Percentiles rank a stretch among this genome's conserved stretches.
Evolutionary conservation across 1,140 invertebrate species (phyloP).

Genomic region (Tetramorium alpestre): DNA sequence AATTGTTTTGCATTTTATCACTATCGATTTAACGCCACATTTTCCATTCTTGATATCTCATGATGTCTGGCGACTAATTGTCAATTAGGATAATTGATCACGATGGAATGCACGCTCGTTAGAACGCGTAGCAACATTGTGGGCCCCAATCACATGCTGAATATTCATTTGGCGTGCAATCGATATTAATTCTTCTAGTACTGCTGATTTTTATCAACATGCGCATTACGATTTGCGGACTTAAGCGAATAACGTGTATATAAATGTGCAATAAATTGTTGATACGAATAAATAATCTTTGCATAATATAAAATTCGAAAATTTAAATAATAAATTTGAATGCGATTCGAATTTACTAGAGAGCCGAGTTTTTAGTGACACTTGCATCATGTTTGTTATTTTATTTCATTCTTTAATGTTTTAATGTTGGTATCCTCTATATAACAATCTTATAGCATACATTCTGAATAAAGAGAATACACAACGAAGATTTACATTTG

Average conservation of each 20-base stretch:
- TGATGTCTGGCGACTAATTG: slow-evolving; percentile 36
- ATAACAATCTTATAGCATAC: background rate
- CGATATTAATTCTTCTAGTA: slow-evolving; percentile 56
- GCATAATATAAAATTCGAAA: slow-evolving; percentile 30
- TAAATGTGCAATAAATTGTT: slow-evolving; percentile 44
- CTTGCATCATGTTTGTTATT: background rate
- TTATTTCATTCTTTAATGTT: background rate
- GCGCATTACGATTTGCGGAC: slow-evolving; percentile 17
- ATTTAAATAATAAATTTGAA: too few relatives aligned
- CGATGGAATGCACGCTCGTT: slow-evolving; percentile 36
- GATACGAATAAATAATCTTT: slow-evolving; percentile 12
- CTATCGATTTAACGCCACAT: slow-evolving; percentile 13
- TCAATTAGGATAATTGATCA: slow-evolving; percentile 62
- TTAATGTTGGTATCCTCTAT: background rate
- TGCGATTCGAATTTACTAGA: background rate
- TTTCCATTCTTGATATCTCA: slow-evolving; percentile 4
- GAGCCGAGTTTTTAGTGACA: background rate
- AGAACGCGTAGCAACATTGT: slow-evolving; percentile 48
- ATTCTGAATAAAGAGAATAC: background rate
- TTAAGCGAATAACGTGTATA: slow-evolving; percentile 30
- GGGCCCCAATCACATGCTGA: slow-evolving; percentile 48
- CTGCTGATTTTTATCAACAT: slow-evolving; percentile 41
- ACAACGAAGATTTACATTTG: background rate
- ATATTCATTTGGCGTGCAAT: slow-evolving; percentile 62
- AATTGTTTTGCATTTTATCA: background rate